Conservation (phyloP, 2,888 invertebrate genomes). For the Hirtodrosophila confusa region DNA sequence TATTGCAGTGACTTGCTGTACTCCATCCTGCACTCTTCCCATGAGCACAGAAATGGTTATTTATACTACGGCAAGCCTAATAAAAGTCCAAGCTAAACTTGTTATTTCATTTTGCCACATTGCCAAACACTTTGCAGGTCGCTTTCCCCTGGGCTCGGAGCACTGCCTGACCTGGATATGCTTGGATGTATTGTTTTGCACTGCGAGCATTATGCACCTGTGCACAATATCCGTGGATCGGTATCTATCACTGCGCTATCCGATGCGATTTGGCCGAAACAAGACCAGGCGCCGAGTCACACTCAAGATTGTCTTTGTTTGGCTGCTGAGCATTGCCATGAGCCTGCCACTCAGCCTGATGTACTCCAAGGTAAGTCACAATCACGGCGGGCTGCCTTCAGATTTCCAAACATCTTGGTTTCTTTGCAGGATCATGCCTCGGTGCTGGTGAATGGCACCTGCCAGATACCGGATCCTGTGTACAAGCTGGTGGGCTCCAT, state of each 20-base stretch:
- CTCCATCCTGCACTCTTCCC: too few species aligned
- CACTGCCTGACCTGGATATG: conserved; percentile 98
- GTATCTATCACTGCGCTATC: conserved; percentile 95
- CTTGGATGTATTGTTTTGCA: conserved; percentile 97
- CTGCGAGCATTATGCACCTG: conserved; percentile 98
- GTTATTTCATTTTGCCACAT: not conserved
- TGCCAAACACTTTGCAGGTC: conserved; percentile 86
- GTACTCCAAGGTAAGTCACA: conserved; percentile 91
- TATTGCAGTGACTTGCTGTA: conserved; percentile 55
- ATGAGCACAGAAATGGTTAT: conserved; percentile 24
- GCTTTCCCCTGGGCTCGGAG: conserved; percentile 91
- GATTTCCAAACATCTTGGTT: conserved; percentile 1
- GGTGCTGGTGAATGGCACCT: conserved; percentile 92
- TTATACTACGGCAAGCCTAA: conserved; percentile 31
- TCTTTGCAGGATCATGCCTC: conserved; percentile 90
- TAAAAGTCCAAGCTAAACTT: conserved; percentile 31
- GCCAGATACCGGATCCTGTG: conserved; percentile 94
- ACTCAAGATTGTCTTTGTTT: conserved; percentile 96
- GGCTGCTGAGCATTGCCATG: conserved; percentile 96
- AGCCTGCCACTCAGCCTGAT: conserved; percentile 94
- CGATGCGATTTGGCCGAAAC: conserved; percentile 96
- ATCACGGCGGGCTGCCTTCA: not conserved
- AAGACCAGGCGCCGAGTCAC: conserved; percentile 93
- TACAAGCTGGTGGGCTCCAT: conserved; percentile 97
- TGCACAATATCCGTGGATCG: conserved; percentile 98